Evolutionary conservation across 2,888 invertebrate genomes (phyloP).

Genomic region (Heliothis peltigera): DNA sequence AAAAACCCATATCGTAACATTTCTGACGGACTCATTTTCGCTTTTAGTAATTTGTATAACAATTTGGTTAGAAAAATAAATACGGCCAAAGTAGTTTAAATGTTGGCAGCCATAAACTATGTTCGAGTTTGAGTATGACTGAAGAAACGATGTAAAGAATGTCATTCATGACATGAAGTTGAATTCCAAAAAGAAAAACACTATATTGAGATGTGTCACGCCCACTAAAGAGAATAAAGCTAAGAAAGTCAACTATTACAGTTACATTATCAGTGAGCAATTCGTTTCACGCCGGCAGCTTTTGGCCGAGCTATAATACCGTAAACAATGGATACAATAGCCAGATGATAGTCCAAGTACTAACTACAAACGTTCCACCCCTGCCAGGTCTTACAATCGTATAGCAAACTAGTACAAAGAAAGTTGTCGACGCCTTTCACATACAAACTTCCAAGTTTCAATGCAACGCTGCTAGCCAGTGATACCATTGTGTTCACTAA

Average conservation of each 20-base stretch:
- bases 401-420: constrained; percentile 1
- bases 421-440: constrained; percentile 10
- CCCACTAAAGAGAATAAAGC: background rate
- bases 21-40: no score
- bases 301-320: background rate
- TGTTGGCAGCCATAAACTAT: no score
- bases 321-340: constrained; percentile 16
- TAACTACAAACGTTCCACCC: background rate
- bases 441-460: background rate
- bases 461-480: background rate
- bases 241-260: background rate
- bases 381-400: no score
- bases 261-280: background rate
- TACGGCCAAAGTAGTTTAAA: no score
- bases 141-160: no score
- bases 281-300: background rate
- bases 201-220: background rate
- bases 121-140: no score
- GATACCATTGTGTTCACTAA: background rate
- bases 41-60: no score
- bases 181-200: no score
- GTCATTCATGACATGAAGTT: no score
- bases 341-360: background rate
- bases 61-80: no score
- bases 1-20: no score